Conservation (phyloP, 53 echinoderm and acorn worm genomes). For the Hippasteria phrygiana region DNA sequence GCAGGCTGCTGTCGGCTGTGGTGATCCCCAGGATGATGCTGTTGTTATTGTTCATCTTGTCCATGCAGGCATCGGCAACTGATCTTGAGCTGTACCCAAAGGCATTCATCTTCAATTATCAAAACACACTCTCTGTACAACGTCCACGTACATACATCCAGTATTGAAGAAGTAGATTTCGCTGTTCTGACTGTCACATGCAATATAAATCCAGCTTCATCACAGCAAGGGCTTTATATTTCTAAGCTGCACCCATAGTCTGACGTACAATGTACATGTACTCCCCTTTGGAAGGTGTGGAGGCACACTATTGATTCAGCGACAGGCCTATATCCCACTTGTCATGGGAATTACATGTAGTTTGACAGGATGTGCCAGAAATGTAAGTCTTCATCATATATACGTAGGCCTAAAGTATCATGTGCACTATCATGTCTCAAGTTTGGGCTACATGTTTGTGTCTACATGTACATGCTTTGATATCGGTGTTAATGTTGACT, state of each 20-base stretch:
- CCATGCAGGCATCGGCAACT: not conserved
- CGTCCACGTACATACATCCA: no score
- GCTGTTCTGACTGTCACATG: not conserved
- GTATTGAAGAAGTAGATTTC: not conserved
- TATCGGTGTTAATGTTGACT: not conserved
- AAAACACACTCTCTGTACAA: not conserved
- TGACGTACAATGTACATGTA: not conserved
- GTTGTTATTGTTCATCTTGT: conserved; percentile 25
- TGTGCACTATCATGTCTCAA: no score
- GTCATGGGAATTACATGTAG: not conserved
- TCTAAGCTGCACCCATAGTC: conserved; percentile 2
- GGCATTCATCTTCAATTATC: not conserved
- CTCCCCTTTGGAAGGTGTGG: not conserved
- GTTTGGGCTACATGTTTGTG: no score
- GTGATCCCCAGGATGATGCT: not conserved
- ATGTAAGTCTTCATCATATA: no score
- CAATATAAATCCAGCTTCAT: not conserved
- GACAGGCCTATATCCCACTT: not conserved
- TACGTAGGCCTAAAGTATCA: no score
- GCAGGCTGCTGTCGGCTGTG: conserved; percentile 2
- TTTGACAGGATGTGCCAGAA: not conserved
- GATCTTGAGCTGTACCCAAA: not conserved
- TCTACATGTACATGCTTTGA: not conserved
- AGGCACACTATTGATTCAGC: not conserved
- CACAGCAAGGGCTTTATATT: not conserved